A percentile compares a stretch with the other conserved stretches of the same genome.
These are phyloP conservation scores for Lordiphosa mommai DNA, from an alignment of 1,140 invertebrate species.

Conservation along the genomic window DNA sequence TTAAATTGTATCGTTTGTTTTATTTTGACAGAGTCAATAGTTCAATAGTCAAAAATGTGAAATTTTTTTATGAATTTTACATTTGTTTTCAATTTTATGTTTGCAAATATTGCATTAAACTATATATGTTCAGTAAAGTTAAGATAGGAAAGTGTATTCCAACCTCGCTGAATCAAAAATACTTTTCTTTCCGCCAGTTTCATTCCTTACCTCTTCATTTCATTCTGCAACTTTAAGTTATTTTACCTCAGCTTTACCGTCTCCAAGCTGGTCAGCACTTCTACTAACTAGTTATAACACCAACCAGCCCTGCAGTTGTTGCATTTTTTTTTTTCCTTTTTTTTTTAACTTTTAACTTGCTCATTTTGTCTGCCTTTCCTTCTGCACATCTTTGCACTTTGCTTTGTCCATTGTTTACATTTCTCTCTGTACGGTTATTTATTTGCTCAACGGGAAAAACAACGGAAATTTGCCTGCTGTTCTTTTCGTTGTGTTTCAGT, in stretches of 20 bases:
- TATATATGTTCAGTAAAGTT: too few species aligned
- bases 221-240: not conserved
- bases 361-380: conserved; percentile 32
- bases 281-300: conserved; percentile 1
- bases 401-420: conserved; percentile 64
- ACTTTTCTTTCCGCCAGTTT: not conserved
- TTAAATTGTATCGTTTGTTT: too few species aligned
- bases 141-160: not conserved
- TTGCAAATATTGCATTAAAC: too few species aligned
- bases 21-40: too few species aligned
- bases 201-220: not conserved
- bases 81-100: too few species aligned
- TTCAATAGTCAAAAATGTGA: too few species aligned
- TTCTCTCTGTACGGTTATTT: conserved; percentile 55
- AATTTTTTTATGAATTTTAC: too few species aligned
- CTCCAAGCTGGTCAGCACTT: conserved; percentile 4
- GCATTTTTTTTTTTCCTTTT: conserved; percentile 25
- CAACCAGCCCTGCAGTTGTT: conserved; percentile 17
- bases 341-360: conserved; percentile 13
- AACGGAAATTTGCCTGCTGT: conserved; percentile 55
- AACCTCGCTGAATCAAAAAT: not conserved
- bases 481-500: conserved; percentile 7
- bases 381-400: conserved; percentile 25
- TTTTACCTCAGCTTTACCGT: conserved; percentile 1
- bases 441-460: conserved; percentile 56